Conservation (phyloP, 2,797 vertebrate genomes). For the Clarias pachynema region DNA sequence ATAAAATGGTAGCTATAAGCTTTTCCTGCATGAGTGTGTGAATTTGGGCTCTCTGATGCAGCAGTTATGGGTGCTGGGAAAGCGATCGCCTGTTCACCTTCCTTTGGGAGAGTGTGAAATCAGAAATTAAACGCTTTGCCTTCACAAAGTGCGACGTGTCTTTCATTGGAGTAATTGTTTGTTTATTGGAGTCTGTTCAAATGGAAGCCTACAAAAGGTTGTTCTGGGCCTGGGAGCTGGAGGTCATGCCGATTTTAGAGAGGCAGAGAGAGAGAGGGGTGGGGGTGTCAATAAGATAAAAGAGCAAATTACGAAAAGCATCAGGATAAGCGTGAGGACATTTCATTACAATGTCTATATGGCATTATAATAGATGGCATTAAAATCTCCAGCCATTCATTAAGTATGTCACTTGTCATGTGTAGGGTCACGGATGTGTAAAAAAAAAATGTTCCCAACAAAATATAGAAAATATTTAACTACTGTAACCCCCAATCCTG, state of each 20-base stretch:
- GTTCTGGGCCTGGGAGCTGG: constrained; percentile 59
- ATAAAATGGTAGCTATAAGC: not conserved
- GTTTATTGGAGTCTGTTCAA: constrained; percentile 76
- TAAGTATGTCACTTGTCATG: no score
- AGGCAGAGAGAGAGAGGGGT: not conserved
- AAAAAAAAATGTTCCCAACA: no score
- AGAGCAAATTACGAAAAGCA: not conserved
- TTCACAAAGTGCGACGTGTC: constrained; percentile 70
- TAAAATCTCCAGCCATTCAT: not conserved
- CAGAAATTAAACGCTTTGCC: constrained; percentile 73
- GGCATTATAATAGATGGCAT: not conserved
- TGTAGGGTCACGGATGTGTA: no score
- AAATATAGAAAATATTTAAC: no score
- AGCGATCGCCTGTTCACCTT: constrained; percentile 67
- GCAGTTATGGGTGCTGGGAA: constrained; percentile 44
- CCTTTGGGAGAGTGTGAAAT: constrained; percentile 77
- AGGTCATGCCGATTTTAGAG: constrained; percentile 45
- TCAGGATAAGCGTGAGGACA: not conserved
- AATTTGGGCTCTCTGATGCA: not conserved
- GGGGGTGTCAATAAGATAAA: not conserved
- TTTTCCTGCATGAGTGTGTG: not conserved
- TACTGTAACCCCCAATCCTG: not conserved
- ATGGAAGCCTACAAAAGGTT: constrained; percentile 61
- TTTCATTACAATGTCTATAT: not conserved
- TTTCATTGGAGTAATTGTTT: constrained; percentile 76